A percentile compares a stretch with the other conserved stretches of the same genome.
Evolutionary conservation across 2,888 invertebrate genomes (phyloP).

Genomic region (Leucozona laternaria): DNA sequence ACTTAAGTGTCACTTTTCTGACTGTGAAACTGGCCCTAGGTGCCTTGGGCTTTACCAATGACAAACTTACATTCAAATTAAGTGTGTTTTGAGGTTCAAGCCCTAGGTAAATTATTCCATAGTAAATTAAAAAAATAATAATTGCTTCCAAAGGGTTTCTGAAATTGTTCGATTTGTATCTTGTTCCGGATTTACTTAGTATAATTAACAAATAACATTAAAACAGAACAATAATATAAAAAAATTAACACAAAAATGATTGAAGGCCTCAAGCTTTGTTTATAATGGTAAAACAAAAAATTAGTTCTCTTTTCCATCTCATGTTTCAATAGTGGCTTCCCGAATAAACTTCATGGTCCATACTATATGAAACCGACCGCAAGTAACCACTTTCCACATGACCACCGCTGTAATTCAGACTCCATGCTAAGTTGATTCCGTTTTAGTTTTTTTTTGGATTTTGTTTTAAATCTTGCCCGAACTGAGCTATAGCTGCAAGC

Average conservation of each 20-base stretch:
- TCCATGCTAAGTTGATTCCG: constrained; percentile 61
- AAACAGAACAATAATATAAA: no score
- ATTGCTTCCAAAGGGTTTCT: no score
- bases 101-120: no score
- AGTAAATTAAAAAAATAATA: no score
- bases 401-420: constrained; percentile 70
- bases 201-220: no score
- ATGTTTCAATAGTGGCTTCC: constrained; percentile 22
- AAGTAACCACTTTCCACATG: constrained; percentile 70
- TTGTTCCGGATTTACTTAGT: no score
- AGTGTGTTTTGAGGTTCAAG: no score
- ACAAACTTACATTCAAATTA: no score
- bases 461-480: constrained; percentile 12
- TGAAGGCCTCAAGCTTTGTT: not conserved
- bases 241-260: not conserved
- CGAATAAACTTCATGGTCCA: constrained; percentile 39
- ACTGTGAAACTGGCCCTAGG: no score
- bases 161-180: no score
- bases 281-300: not conserved
- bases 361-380: constrained; percentile 54
- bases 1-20: no score
- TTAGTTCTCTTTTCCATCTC: not conserved
- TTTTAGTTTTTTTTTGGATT: constrained; percentile 26
- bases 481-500: constrained; percentile 40
- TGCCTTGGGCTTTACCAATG: no score